A percentile compares a stretch with the other conserved stretches of the same genome.
These are phyloP conservation scores for Teinopalpus imperialis DNA, from an alignment of 2,888 invertebrate genomes.

Conservation along the genomic window DNA sequence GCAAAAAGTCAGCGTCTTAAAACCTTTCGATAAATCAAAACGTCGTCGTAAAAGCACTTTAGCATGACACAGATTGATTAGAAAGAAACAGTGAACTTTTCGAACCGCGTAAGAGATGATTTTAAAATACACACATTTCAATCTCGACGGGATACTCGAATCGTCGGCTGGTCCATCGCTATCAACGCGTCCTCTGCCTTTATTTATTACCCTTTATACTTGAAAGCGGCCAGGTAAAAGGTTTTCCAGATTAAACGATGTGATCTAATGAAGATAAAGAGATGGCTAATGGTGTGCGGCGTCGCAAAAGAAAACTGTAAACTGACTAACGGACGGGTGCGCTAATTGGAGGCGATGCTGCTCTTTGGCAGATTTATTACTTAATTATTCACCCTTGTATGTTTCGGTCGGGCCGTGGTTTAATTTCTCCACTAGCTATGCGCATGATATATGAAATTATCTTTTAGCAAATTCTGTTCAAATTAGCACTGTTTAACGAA, in stretches of 20 bases:
- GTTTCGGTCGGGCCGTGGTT: slow-evolving; percentile 33
- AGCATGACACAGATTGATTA: too few species aligned
- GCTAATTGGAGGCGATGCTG: slow-evolving; percentile 51
- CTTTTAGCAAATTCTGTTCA: slow-evolving; percentile 15
- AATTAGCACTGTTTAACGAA: background rate
- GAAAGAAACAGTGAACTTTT: too few species aligned
- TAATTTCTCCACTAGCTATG: slow-evolving; percentile 38
- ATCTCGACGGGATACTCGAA: background rate
- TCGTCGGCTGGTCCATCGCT: background rate
- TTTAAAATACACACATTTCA: too few species aligned
- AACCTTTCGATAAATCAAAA: too few species aligned
- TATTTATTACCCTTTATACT: slow-evolving; percentile 23
- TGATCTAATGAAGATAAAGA: slow-evolving; percentile 70
- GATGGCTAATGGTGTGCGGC: slow-evolving; percentile 51
- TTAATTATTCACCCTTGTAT: slow-evolving; percentile 59
- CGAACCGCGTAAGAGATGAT: too few species aligned
- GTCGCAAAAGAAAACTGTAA: slow-evolving; percentile 60
- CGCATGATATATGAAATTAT: slow-evolving; percentile 38
- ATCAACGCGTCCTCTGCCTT: slow-evolving; percentile 1
- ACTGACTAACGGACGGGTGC: slow-evolving; percentile 45
- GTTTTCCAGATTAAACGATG: slow-evolving; percentile 50
- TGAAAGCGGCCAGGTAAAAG: slow-evolving; percentile 22
- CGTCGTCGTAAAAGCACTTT: too few species aligned
- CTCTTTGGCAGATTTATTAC: slow-evolving; percentile 60
- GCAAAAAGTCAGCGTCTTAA: too few species aligned